Base-by-base conservation (phyloP, 1,140 invertebrate genomes). In the Zelostemma sp. region DNA sequence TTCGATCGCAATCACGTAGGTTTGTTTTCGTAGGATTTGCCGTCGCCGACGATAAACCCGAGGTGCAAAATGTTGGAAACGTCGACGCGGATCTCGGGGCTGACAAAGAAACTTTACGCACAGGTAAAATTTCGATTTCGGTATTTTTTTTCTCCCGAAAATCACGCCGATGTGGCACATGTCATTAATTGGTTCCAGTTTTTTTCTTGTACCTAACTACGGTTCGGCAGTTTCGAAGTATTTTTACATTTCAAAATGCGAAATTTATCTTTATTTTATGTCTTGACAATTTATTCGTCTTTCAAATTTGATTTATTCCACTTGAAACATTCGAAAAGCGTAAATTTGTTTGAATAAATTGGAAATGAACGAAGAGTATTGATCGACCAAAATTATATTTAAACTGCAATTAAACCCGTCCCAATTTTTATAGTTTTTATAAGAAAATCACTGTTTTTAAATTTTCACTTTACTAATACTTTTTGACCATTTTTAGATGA, bases 61-160 rank as follows among this genome's bases (percentile, higher is more conserved):
- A 74, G n/a, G 80, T 82, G 3, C 80, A 85, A 55, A 85, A 87
- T 63, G 83, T 86, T 53, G 85, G 80, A 50, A 87, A 81, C 8
- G 89, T 95, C 16, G 92, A 95, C 38, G 74, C 88, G 33, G 91
- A 96, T 84, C 81, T 96, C 41, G 93, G 93, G 2, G 89, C 91
- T 19, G 93, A 90, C 59, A 88, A 91, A 71, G 94, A 96, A 82
- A 94, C 88, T 56, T 95, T 93, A 9, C 88, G 92, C 85, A 96
- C 95, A 86, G 93, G 93, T 94, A 85, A 80, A 58, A 55, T 47
- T 45, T n/a, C n/a, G n/a, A n/a, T n/a, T n/a, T n/a, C n/a, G n/a
- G n/a, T n/a, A n/a, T n/a, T n/a, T n/a, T n/a, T 19, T 46, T 33
- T 41, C 45, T 41, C n/a, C 11, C 11, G 1, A 25, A 21, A 8